phyloP scores from a whole-genome alignment of 2,888 invertebrate species.

The Litoditis marina region DNA sequence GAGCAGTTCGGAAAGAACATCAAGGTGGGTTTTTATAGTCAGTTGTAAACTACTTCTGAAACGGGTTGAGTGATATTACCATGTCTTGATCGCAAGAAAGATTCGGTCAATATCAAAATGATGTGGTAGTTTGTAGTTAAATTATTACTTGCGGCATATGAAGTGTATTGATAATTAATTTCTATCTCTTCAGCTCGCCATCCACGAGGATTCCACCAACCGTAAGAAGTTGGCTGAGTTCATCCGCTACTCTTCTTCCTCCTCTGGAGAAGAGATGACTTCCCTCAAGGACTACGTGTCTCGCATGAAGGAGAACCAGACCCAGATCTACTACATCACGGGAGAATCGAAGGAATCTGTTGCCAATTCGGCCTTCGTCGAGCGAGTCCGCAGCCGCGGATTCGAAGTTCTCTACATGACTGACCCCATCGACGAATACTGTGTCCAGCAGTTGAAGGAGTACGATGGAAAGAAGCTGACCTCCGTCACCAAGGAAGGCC shows the following conservation, averaged over 20 bases:
- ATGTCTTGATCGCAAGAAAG: too few species aligned
- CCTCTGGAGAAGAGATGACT: slow-evolving; percentile 84
- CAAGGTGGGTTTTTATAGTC: slow-evolving; percentile 51
- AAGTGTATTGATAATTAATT: too few species aligned
- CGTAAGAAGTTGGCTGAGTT: slow-evolving; percentile 82
- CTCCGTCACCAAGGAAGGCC: slow-evolving; percentile 94
- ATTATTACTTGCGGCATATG: not conserved
- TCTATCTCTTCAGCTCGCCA: slow-evolving; percentile 78
- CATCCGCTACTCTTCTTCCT: slow-evolving; percentile 84
- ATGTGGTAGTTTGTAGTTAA: too few species aligned
- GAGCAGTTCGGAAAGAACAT: slow-evolving; percentile 86
- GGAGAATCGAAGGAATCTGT: slow-evolving; percentile 73
- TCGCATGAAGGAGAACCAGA: slow-evolving; percentile 92
- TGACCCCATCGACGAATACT: slow-evolving; percentile 98
- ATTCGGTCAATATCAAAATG: too few species aligned
- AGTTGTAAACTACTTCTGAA: too few species aligned
- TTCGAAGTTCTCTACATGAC: slow-evolving; percentile 94
- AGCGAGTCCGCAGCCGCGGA: slow-evolving; percentile 93
- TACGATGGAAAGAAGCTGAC: slow-evolving; percentile 93
- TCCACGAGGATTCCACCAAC: slow-evolving; percentile 93
- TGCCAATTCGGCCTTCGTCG: slow-evolving; percentile 92
- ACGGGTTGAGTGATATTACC: too few species aligned
- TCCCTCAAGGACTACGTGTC: slow-evolving; percentile 92
- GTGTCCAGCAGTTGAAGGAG: slow-evolving; percentile 95
- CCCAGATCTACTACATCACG: slow-evolving; percentile 96